phyloP scores from a whole-genome alignment of 2,888 invertebrate species.

The Spilarctia lutea region DNA sequence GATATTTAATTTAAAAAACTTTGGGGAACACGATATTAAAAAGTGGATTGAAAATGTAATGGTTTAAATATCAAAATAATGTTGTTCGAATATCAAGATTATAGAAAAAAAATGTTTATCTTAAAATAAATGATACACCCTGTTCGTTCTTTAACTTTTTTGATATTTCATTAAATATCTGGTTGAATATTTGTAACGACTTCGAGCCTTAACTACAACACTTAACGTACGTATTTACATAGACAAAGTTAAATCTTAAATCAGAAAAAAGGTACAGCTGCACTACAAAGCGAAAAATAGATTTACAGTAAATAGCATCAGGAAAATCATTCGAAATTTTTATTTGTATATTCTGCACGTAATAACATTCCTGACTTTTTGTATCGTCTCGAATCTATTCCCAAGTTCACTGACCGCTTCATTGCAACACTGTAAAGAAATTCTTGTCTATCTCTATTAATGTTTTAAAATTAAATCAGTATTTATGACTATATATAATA shows the following conservation, averaged over 20 bases:
- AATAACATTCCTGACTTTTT: background rate
- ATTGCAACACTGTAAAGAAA: background rate
- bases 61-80: background rate
- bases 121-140: background rate
- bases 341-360: background rate
- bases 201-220: too few species aligned
- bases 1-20: background rate
- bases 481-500: background rate
- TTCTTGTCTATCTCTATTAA: background rate
- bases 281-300: background rate
- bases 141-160: background rate
- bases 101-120: too few species aligned
- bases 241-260: background rate
- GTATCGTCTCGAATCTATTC: background rate
- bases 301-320: background rate
- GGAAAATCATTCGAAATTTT: background rate
- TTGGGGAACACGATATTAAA: background rate
- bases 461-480: background rate
- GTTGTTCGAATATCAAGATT: background rate
- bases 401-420: constrained; percentile 8
- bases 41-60: background rate
- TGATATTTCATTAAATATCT: background rate
- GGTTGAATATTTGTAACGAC: background rate
- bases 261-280: background rate
- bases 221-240: background rate